Evolutionary conservation across 2,113 vertebrate genomes (phyloP), one percentile per base, ranked within the genome.

Genomic region (Tylochromis polylepis): DNA sequence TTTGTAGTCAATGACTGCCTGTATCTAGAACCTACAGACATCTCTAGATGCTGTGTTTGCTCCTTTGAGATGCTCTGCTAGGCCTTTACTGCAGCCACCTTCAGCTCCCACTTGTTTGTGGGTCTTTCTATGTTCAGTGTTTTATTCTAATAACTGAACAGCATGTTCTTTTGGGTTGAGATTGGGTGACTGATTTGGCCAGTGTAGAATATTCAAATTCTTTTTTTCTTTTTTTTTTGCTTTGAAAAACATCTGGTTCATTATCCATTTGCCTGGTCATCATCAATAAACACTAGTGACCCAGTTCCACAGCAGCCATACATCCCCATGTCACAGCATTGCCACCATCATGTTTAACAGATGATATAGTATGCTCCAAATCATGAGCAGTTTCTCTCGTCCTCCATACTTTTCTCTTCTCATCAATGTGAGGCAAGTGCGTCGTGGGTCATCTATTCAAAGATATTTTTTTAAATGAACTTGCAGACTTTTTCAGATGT

Each of bases 391-490:
- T 15, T 70, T 6, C 62, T 24, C 34, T 36, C 8, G 36, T 70
- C 4, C 62, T 70, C 12, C 1, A 0, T 70, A 41, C 4, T 36
- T 10, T 38, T 38, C 38, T 70, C 62, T 67, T 9, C n/a, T 6
- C 36, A 38, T 22, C 11, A 0, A 16, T 22, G 60, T 38, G 34
- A 65, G 20, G 38, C 60, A 65, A n/a, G 34, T 65, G 60, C 0
- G 1, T 11, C 11, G 2, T 10, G 24, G 14, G 24, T 70, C 38
- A 27, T 16, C 14, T 24, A 20, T 24, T 43, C 65, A 72, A 46
- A 18, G 22, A 41, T 67, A 0, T 72, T 46, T 27, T 72, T 70
- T 8, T n/a, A n/a, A 41, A 9, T 2, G 5, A 43, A 70, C 3
- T 43, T 70, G 38, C 14, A 72, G n/a, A 43, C 22, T 65, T 4